Conservation (phyloP, 2,888 invertebrate genomes). For the Pyrochroa serraticornis region DNA sequence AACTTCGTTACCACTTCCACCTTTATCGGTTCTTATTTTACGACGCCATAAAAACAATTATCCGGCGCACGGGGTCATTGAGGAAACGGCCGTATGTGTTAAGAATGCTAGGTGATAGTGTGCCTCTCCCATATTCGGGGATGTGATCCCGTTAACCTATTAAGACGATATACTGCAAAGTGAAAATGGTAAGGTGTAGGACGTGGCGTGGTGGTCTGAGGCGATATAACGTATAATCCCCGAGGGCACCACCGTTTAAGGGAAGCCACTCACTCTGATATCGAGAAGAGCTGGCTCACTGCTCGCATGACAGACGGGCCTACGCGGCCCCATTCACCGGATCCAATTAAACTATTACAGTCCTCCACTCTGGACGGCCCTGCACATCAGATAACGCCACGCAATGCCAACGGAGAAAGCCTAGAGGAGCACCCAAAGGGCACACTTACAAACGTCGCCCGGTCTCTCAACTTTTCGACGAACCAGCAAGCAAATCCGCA, state of each 20-base stretch:
- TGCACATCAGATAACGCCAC: slow-evolving; percentile 28
- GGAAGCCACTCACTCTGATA: slow-evolving; percentile 38
- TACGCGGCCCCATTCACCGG: slow-evolving; percentile 47
- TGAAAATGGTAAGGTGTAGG: slow-evolving; percentile 45
- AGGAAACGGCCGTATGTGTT: slow-evolving; percentile 23
- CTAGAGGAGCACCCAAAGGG: too few species aligned
- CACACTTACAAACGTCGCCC: too few species aligned
- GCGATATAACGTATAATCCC: slow-evolving; percentile 51
- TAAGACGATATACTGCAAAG: slow-evolving; percentile 51
- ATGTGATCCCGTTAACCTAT: slow-evolving; percentile 44
- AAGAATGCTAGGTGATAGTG: slow-evolving; percentile 27
- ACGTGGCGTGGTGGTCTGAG: slow-evolving; percentile 38
- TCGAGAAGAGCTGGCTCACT: slow-evolving; percentile 35
- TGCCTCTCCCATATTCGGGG: slow-evolving; percentile 29
- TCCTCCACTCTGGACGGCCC: slow-evolving; percentile 25
- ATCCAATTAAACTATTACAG: slow-evolving; percentile 48
- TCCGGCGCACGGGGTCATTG: slow-evolving; percentile 18
- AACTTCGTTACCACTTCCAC: slow-evolving; percentile 1
- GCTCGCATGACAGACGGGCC: slow-evolving; percentile 47
- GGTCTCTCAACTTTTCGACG: too few species aligned
- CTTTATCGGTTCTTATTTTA: slow-evolving; percentile 16
- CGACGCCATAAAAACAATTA: slow-evolving; percentile 18
- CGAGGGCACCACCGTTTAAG: slow-evolving; percentile 44
- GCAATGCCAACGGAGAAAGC: slow-evolving; percentile 13
- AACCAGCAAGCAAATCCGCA: too few species aligned